Base-by-base conservation (phyloP, 2,797 vertebrate species). In the Neosalanx taihuensis region DNA sequence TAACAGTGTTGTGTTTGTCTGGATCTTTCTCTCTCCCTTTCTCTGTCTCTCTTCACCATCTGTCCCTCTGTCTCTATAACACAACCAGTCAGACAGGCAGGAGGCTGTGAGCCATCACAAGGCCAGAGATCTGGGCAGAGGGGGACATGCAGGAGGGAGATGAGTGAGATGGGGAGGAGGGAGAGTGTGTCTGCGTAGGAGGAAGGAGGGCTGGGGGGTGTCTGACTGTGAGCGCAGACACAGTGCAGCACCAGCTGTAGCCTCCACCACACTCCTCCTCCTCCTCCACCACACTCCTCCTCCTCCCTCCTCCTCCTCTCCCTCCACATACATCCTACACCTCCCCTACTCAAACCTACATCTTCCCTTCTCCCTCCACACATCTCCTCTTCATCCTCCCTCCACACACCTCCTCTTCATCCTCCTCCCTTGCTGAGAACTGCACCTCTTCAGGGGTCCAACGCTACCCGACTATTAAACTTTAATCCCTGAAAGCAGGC, bases 401-500 rank as follows among this genome's bases (percentile, higher is more conserved):
- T n/a, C 51, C 1, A 1, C 23, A 26, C 23, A 26, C 23, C 12
- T 60, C 73, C 59, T 74, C 63, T 73, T 64, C 73, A 64, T 76
- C 72, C 57, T 67, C 72, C 69, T 72, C 51, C n/a, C 35, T 23
- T 17, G n/a, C 73, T 72, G 62, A 49, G 68, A 46, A 59, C 68
- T 41, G 63, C 26, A 51, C 37, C 18, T 75, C 69, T 82, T 73
- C 30, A 49, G 58, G 69, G 61, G 57, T 74, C 72, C 18, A 62
- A 31, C n/a, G 57, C 74, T 76, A 68, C 70, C 63, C 58, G 70
- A 20, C 69, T 72, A 83, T 81, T 81, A 75, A 81, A 79, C 62
- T 82, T 63, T 69, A 78, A 82, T 78, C 76, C 76, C 67, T 79
- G 37, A 80, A 82, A 79, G 78, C 63, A 35, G 60, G 64, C 80